Evolutionary conservation across 2,113 vertebrate genomes (phyloP), one percentile per base, ranked within the genome.

Genomic region (Dasyprocta punctata): DNA sequence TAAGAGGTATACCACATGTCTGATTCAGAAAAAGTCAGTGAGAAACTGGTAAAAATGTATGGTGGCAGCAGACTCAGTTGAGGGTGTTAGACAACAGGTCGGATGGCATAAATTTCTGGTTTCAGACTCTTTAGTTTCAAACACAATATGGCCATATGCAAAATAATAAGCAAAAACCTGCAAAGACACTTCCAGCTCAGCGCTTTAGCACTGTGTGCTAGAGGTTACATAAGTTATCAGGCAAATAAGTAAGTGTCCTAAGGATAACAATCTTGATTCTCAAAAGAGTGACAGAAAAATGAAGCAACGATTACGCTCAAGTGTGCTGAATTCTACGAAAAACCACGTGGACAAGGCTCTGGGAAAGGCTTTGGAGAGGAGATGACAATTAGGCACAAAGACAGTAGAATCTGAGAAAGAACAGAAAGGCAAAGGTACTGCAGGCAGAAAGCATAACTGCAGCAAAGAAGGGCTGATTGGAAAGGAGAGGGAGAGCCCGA

Each of bases 401-500:
- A 81, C 38, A 91, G 54, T 7, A 89, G 49, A 89, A 56, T 78
- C 71, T 78, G 56, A 75, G 20, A 60, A 96, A 92, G 47, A 94
- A 8, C 49, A 65, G 41, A 87, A 77, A n/a, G 41, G 47, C 7
- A 78, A 87, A 82, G 20, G 30, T n/a, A 52, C 73, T 75, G 30
- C 8, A 75, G 33, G 60, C 33, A 94, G 30, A 94, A 90, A 87
- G 58, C 73, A 88, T 19, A 89, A 84, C 20, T 22, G 85, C 63
- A 95, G 52, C 41, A 81, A 84, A 89, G 13, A 58, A 58, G 12
- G 36, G 16, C 7, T 95, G 83, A 69, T 52, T 92, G 52, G 61
- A 83, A 96, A 93, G 63, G 73, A 41, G 89, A 94, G 56, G 54
- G 36, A 71, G 61, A 90, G 22, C 30, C 82, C 83, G 56, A 92